phyloP scores from a whole-genome alignment of 2,797 vertebrate genomes.

The Paratrypauchen microcephalus region DNA sequence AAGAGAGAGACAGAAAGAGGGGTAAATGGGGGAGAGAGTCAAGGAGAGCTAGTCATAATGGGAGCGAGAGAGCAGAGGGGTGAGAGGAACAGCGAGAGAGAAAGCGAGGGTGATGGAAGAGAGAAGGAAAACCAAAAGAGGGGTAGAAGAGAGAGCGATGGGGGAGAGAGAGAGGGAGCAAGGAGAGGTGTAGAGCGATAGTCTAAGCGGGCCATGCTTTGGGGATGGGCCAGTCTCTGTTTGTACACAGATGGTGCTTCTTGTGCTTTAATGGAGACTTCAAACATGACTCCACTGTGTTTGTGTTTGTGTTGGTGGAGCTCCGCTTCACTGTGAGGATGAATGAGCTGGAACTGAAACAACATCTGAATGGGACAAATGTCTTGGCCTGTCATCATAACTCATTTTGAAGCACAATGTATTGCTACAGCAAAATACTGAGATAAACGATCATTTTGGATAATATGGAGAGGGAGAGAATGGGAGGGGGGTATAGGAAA shows the following conservation, averaged over 20 bases:
- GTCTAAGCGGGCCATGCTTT: constrained; percentile 79
- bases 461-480: constrained; percentile 33
- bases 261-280: constrained; percentile 74
- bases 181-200: constrained; percentile 26
- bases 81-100: constrained; percentile 20
- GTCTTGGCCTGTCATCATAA: too few relatives aligned
- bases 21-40: too few relatives aligned
- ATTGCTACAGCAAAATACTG: too few relatives aligned
- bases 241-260: constrained; percentile 66
- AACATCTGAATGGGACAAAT: background rate
- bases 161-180: constrained; percentile 32
- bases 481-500: too few relatives aligned
- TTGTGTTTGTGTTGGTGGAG: constrained; percentile 11
- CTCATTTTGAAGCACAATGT: too few relatives aligned
- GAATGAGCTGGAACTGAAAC: background rate
- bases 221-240: constrained; percentile 61
- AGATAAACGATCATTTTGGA: too few relatives aligned
- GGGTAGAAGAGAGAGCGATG: constrained; percentile 25
- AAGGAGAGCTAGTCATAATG: background rate
- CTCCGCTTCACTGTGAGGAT: background rate
- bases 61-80: constrained; percentile 43
- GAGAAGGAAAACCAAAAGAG: constrained; percentile 40
- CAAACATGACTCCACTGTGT: constrained; percentile 63
- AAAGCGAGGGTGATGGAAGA: constrained; percentile 3
- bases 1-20: too few relatives aligned